Conservation (phyloP, 2,888 invertebrate genomes). For the Melipona bicolor region DNA sequence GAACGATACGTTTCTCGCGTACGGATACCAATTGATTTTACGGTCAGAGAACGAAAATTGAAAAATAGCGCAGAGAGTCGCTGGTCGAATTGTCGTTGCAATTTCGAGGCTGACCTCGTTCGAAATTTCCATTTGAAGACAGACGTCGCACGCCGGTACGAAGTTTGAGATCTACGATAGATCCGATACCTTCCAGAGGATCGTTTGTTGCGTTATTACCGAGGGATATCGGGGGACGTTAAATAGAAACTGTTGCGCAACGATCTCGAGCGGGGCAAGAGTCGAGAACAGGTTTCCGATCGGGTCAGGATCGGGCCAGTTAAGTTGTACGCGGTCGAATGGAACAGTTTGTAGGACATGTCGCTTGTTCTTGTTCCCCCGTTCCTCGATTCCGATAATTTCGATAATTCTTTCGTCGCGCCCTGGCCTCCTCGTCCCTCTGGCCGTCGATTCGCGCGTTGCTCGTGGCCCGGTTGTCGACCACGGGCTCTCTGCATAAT, state of each 20-base stretch:
- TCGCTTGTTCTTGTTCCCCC: constrained; percentile 26
- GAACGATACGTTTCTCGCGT: not conserved
- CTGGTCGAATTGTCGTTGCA: not conserved
- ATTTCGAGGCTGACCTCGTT: not conserved
- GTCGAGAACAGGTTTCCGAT: constrained; percentile 32
- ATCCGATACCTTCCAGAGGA: not conserved
- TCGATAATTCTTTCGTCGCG: constrained; percentile 50
- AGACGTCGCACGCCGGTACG: not conserved
- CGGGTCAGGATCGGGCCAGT: constrained; percentile 40
- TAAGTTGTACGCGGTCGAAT: constrained; percentile 47
- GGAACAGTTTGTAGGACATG: constrained; percentile 48
- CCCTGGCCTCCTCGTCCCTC: too few relatives aligned
- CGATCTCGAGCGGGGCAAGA: constrained; percentile 4
- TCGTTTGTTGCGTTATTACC: constrained; percentile 18
- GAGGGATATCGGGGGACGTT: not conserved
- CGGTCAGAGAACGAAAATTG: not conserved
- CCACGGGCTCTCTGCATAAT: constrained; percentile 45
- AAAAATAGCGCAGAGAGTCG: not conserved
- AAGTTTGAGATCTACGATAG: not conserved
- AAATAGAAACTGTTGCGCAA: constrained; percentile 32
- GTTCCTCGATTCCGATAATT: constrained; percentile 57
- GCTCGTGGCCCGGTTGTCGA: constrained; percentile 25
- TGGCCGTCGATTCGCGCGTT: not conserved
- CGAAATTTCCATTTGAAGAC: not conserved
- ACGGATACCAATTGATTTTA: not conserved